A percentile compares a stretch with the other conserved stretches of the same genome.
Conservation (phyloP, 2,888 invertebrate species). For the Heteromurus nitidus region DNA sequence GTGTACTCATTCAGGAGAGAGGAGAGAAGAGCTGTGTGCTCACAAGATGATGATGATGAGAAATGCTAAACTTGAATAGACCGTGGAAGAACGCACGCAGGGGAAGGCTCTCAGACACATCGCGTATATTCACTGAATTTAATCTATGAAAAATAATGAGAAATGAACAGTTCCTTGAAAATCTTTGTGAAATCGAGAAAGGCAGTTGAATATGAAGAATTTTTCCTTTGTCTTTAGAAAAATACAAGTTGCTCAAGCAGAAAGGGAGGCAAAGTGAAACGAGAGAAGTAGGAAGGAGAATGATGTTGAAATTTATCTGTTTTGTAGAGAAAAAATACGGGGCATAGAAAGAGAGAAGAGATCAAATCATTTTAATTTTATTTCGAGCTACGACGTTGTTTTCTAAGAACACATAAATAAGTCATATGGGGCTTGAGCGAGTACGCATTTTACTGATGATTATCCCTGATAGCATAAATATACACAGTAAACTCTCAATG, state of each 20-base stretch:
- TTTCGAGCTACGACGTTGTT: slow-evolving; percentile 29
- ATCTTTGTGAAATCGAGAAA: slow-evolving; percentile 62
- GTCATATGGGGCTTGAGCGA: slow-evolving; percentile 55
- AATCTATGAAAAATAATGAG: slow-evolving; percentile 68
- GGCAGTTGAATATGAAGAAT: slow-evolving; percentile 52
- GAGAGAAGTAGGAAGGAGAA: slow-evolving; percentile 40
- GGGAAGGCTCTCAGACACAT: slow-evolving; percentile 19
- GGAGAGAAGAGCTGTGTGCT: slow-evolving; percentile 18
- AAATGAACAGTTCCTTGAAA: slow-evolving; percentile 64
- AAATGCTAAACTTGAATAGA: slow-evolving; percentile 54
- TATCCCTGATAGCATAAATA: slow-evolving; percentile 23
- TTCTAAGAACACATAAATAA: slow-evolving; percentile 31
- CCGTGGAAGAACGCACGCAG: background rate
- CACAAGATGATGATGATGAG: slow-evolving; percentile 42
- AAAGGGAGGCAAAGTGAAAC: slow-evolving; percentile 52
- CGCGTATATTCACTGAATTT: slow-evolving; percentile 65
- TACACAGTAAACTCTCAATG: slow-evolving; percentile 11
- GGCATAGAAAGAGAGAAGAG: slow-evolving; percentile 14
- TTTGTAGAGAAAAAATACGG: slow-evolving; percentile 23
- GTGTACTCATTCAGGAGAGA: slow-evolving; percentile 43
- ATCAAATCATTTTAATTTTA: slow-evolving; percentile 60
- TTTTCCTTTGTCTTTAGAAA: slow-evolving; percentile 55
- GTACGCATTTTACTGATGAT: slow-evolving; percentile 38
- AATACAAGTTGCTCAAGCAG: slow-evolving; percentile 30
- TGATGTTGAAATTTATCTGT: slow-evolving; percentile 55